Conservation (phyloP, 2,797 vertebrate species). For the Halcyon chelicuti region DNA sequence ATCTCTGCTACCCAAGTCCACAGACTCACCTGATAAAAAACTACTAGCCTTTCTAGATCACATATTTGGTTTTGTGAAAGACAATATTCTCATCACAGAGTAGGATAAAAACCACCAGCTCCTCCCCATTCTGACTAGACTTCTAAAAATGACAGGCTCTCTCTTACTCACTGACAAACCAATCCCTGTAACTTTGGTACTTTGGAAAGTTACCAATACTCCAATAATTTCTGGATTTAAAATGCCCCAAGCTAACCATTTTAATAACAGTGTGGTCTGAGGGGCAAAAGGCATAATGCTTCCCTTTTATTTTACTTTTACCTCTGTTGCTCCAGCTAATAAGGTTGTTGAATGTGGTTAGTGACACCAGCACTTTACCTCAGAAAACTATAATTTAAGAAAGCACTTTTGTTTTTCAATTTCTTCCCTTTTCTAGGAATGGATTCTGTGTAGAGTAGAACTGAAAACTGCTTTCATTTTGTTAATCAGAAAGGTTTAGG, state of each 20-base stretch:
- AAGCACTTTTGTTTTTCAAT: not conserved
- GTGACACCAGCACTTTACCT: not conserved
- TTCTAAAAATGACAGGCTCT: not conserved
- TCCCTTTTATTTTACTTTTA: conserved; percentile 5
- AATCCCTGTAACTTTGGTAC: not conserved
- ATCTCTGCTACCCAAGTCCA: not conserved
- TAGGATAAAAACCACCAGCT: not conserved
- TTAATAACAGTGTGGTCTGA: not conserved
- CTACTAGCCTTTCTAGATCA: not conserved
- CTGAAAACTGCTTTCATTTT: not conserved
- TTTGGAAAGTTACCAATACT: not conserved
- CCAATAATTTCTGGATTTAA: not conserved
- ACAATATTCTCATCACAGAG: not conserved
- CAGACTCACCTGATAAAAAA: not conserved
- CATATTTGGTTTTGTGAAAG: not conserved
- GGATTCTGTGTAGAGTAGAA: not conserved
- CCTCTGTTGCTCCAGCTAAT: not conserved
- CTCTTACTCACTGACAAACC: not conserved
- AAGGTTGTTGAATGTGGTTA: not conserved
- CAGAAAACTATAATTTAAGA: not conserved
- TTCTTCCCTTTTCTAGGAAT: not conserved
- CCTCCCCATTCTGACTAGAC: not conserved
- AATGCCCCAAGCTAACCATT: not conserved
- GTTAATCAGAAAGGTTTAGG: not conserved
- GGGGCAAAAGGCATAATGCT: not conserved